phyloP scores from a whole-genome alignment of 2,888 invertebrate species.

The Eupithecia subumbrata region DNA sequence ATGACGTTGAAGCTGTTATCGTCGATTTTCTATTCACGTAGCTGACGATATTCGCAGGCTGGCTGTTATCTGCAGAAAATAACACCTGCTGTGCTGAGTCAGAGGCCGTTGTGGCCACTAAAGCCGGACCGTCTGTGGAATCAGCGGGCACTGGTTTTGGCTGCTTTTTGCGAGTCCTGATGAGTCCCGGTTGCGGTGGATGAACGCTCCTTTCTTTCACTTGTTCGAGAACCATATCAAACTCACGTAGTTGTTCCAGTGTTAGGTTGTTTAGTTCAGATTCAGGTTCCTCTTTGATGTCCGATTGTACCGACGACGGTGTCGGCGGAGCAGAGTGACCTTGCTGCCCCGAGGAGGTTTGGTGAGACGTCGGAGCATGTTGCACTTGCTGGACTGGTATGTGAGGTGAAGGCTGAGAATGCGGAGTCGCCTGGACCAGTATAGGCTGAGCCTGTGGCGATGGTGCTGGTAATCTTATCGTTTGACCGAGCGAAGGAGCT shows the following conservation, averaged over 20 bases:
- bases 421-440: slow-evolving; percentile 27
- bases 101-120: slow-evolving; percentile 55
- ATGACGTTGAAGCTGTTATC: slow-evolving; percentile 66
- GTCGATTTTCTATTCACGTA: slow-evolving; percentile 75
- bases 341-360: slow-evolving; percentile 22
- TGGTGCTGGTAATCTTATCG: slow-evolving; percentile 71
- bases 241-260: slow-evolving; percentile 90
- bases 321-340: slow-evolving; percentile 31
- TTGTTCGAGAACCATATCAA: slow-evolving; percentile 92
- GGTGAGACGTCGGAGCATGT: slow-evolving; percentile 32
- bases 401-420: slow-evolving; percentile 27
- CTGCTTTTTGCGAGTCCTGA: slow-evolving; percentile 48
- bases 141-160: slow-evolving; percentile 63
- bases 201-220: slow-evolving; percentile 90
- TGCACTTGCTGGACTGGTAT: slow-evolving; percentile 36
- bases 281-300: slow-evolving; percentile 60
- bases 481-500: slow-evolving; percentile 75
- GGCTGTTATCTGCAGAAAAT: slow-evolving; percentile 71
- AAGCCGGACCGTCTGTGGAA: slow-evolving; percentile 57
- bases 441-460: slow-evolving; percentile 51
- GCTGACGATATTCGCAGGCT: slow-evolving; percentile 67
- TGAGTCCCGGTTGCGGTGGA: slow-evolving; percentile 59
- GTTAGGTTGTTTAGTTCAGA: slow-evolving; percentile 90
- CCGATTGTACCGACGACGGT: slow-evolving; percentile 18
- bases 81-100: slow-evolving; percentile 70